Conservation (phyloP, 2,888 invertebrate genomes). For the Tuta absoluta region DNA sequence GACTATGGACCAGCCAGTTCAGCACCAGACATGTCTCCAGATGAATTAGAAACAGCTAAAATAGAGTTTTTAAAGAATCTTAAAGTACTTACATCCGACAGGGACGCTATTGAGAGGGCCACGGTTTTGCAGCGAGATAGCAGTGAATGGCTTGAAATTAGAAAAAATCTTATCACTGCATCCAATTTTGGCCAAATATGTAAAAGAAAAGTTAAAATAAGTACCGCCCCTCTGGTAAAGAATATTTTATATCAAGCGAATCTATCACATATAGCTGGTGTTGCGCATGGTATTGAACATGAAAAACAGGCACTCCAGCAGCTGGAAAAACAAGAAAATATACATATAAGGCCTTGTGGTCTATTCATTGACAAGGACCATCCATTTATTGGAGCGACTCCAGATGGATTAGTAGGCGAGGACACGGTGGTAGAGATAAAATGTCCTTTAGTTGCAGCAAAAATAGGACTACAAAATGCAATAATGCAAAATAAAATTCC, state of each 20-base stretch:
- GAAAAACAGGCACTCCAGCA: slow-evolving; percentile 18
- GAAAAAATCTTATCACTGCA: slow-evolving; percentile 34
- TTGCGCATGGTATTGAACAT: slow-evolving; percentile 20
- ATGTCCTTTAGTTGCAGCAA: slow-evolving; percentile 29
- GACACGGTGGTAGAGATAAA: slow-evolving; percentile 32
- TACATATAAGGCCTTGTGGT: slow-evolving; percentile 30
- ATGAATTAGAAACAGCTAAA: not conserved
- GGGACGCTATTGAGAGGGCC: slow-evolving; percentile 14
- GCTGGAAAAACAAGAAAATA: slow-evolving; percentile 21
- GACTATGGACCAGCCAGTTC: slow-evolving; percentile 8
- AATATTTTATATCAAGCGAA: slow-evolving; percentile 23
- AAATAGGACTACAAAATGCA: slow-evolving; percentile 18
- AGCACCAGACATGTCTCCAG: not conserved
- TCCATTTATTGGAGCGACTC: slow-evolving; percentile 32
- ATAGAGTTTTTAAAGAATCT: not conserved
- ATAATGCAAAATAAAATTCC: slow-evolving; percentile 27
- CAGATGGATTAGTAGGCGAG: slow-evolving; percentile 31
- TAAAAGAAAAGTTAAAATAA: slow-evolving; percentile 20
- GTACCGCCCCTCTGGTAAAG: slow-evolving; percentile 7
- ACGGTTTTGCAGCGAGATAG: slow-evolving; percentile 32
- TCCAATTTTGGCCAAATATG: slow-evolving; percentile 35
- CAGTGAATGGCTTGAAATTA: slow-evolving; percentile 35
- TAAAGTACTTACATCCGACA: not conserved
- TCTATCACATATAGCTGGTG: slow-evolving; percentile 12
- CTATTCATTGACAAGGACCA: slow-evolving; percentile 29